Base-by-base conservation (phyloP, 1,140 invertebrate species). In the Drosophila leontia region DNA sequence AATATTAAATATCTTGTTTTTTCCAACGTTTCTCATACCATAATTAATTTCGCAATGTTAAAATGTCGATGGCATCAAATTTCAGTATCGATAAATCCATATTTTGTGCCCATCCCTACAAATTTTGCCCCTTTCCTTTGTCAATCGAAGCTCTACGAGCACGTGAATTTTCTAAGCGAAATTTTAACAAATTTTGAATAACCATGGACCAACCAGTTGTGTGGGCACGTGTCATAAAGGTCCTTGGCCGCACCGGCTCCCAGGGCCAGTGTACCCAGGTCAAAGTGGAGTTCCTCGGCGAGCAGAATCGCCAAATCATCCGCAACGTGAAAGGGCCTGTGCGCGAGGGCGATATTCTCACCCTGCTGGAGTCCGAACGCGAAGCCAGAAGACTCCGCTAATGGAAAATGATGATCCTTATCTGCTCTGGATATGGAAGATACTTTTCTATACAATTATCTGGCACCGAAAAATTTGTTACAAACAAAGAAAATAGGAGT, bases 211-310 rank as follows among this genome's bases (percentile, higher is more conserved):
- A 97, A 94, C 96, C 96, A 82, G 96, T 96, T 67, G 96, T 97
- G 94, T 94, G 96, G 72, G 97, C 97, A 74, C 95, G 96, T 90
- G 97, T 97, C 5, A 96, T 98, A 65, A 99, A 99, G 94, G 97
- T 99, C 83, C 94, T 99, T 83, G 99, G 99, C 51, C 97, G 99
- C 92, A 99, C 99, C 72, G 99, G 99, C 44, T 99, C 98, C 67
- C 99, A 99, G 93, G 99, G 99, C 91, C 99, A 99, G 92, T 99
- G 99, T 97, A 99, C 99, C 12, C 99, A 99, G 95, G 99, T 99
- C 6, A 98, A 99, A 93, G 99, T 99, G 2, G 99, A 99, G 94
- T 99, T 99, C 94, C 94, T 99, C 65, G 98, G 98, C 75, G 99
- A 99, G 91, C 96, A 97, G 92, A 99, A 99, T 92, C 96, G 99